These are phyloP conservation scores for Paramisgurnus dabryanus DNA, from an alignment of 2,113 vertebrate species.

Conservation along the genomic window DNA sequence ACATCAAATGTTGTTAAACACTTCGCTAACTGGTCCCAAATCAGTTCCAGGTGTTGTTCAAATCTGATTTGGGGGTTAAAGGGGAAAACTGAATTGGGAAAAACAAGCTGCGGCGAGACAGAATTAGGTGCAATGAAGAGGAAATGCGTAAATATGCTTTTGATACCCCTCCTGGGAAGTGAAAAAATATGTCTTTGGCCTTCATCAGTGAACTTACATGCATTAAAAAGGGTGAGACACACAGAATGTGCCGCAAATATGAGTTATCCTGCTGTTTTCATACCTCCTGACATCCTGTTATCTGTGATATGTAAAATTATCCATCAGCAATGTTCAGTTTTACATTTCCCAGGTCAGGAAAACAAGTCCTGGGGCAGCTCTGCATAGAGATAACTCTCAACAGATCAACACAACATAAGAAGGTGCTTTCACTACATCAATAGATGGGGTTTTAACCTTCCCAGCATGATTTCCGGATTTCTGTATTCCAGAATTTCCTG, in stretches of 20 bases:
- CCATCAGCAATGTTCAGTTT: conserved; percentile 32
- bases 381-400: background rate
- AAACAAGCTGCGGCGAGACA: background rate
- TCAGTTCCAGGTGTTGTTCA: conserved; percentile 30
- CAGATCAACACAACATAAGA: conserved; percentile 3
- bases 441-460: conserved; percentile 1
- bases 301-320: conserved; percentile 32
- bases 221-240: conserved; percentile 8
- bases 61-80: background rate
- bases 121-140: background rate
- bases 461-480: conserved; percentile 22
- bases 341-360: conserved; percentile 44
- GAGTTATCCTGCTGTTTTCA: background rate
- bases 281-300: conserved; percentile 27
- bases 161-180: conserved; percentile 6
- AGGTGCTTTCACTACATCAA: conserved; percentile 28
- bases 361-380: conserved; percentile 39
- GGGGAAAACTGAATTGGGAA: background rate
- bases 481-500: conserved; percentile 36
- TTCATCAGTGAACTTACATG: conserved; percentile 23
- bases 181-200: conserved; percentile 23
- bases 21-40: conserved; percentile 13
- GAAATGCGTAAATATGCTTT: background rate
- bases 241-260: conserved; percentile 17
- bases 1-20: conserved; percentile 6